These are phyloP conservation scores for Dolichallabes microphthalmus DNA, from an alignment of 2,113 vertebrate species.

Conservation along the genomic window DNA sequence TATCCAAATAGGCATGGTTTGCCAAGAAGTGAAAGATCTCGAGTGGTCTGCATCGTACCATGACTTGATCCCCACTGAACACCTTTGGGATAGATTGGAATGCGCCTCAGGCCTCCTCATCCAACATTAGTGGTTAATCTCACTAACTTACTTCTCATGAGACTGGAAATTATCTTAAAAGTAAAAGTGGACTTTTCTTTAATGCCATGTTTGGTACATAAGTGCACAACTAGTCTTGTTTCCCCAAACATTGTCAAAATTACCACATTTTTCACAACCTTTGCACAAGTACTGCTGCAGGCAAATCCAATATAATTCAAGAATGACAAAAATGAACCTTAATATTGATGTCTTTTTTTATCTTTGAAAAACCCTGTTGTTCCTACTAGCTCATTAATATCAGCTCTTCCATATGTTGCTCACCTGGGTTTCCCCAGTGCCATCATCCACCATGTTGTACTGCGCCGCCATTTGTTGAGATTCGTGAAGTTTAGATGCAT, in stretches of 20 bases:
- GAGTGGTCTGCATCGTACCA: not conserved
- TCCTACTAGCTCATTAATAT: not conserved
- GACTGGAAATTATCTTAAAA: not conserved
- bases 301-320: not conserved
- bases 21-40: not conserved
- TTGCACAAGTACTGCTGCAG: not conserved
- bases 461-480: slow-evolving; percentile 86
- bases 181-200: not conserved
- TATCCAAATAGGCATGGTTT: not conserved
- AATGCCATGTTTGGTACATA: not conserved
- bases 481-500: slow-evolving; percentile 83
- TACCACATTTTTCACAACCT: not conserved
- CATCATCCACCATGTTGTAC: slow-evolving; percentile 89
- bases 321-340: not conserved
- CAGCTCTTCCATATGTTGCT: not conserved
- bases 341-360: not conserved
- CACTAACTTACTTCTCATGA: not conserved
- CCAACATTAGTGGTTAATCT: not conserved
- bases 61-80: not conserved
- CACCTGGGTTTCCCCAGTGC: slow-evolving; percentile 84
- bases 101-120: not conserved
- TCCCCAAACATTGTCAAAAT: too few species aligned
- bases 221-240: too few species aligned
- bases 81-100: not conserved
- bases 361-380: not conserved